Conservation (phyloP, 2,797 vertebrate genomes). For the Malurus splendens region DNA sequence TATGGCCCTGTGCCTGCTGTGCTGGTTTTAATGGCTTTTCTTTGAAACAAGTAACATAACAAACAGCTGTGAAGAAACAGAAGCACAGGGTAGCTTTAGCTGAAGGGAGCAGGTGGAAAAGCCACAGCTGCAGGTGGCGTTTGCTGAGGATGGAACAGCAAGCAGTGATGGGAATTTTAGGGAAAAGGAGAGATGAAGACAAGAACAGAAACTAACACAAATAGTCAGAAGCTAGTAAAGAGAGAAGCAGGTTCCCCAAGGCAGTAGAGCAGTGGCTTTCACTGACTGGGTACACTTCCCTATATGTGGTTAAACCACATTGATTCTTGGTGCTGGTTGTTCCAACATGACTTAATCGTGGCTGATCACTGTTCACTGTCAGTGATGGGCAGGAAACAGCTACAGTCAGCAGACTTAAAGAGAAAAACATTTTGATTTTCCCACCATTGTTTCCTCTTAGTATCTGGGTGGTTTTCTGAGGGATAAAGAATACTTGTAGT, state of each 20-base stretch:
- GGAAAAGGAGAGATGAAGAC: background rate
- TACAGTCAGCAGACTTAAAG: background rate
- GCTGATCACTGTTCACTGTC: background rate
- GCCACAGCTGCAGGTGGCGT: background rate
- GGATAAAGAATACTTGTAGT: background rate
- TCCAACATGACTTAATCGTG: background rate
- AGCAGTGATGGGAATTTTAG: background rate
- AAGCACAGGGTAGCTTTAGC: background rate
- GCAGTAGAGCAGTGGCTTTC: background rate
- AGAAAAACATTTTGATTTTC: background rate
- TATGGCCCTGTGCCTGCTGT: background rate
- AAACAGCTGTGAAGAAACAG: background rate
- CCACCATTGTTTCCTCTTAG: background rate
- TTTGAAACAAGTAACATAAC: background rate
- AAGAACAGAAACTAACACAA: background rate
- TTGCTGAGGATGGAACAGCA: background rate
- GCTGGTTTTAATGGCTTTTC: background rate
- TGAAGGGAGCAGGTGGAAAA: background rate
- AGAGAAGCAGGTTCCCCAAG: background rate
- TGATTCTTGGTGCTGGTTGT: background rate
- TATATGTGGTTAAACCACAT: background rate
- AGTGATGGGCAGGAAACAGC: background rate
- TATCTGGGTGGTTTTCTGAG: background rate
- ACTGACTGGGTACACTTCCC: background rate
- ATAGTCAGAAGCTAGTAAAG: background rate